Conservation (phyloP, 2,113 vertebrate species). For the Pteruthius melanotis region DNA sequence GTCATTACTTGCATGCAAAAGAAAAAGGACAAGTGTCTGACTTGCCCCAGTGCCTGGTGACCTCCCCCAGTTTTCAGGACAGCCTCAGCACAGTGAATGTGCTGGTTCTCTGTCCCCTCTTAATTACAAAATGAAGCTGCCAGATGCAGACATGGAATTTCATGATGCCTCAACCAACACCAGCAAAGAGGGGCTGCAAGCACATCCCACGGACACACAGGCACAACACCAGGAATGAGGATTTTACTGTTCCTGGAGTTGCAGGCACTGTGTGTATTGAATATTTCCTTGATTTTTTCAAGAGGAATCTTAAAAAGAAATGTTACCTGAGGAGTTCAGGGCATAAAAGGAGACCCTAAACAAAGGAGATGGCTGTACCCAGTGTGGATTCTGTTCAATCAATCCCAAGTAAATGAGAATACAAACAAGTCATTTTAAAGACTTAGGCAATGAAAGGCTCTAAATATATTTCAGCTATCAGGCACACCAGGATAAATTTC, state of each 20-base stretch:
- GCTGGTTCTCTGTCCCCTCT: background rate
- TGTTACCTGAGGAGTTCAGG: background rate
- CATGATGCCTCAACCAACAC: background rate
- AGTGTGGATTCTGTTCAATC: background rate
- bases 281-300: background rate
- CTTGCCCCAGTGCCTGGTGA: background rate
- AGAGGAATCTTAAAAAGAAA: background rate
- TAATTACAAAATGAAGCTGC: background rate
- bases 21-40: background rate
- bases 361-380: background rate
- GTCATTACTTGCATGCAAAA: background rate
- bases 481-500: background rate
- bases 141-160: background rate
- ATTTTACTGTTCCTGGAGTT: background rate
- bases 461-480: background rate
- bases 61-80: background rate
- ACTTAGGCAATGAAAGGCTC: background rate
- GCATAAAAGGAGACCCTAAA: background rate
- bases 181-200: background rate
- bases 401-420: background rate
- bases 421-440: background rate
- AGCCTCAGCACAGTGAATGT: rapidly evolving
- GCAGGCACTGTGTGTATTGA: background rate
- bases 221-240: background rate
- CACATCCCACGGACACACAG: background rate